These are phyloP conservation scores for Eulithis prunata DNA, from an alignment of 2,888 invertebrate genomes.

Conservation along the genomic window DNA sequence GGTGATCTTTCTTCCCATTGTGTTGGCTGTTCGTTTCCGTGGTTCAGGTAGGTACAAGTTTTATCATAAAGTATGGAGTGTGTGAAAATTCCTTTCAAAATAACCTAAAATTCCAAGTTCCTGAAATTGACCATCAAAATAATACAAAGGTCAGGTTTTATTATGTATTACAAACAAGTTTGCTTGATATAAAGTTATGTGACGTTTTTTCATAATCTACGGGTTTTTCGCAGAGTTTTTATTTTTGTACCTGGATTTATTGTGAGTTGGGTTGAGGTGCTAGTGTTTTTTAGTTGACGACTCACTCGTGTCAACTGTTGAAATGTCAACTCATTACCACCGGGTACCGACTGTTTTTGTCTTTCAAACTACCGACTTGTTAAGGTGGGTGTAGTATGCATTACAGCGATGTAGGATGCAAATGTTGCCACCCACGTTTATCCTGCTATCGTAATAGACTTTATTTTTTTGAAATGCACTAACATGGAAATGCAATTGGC, in stretches of 20 bases:
- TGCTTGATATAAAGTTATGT: no score
- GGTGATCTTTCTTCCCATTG: slow-evolving; percentile 46
- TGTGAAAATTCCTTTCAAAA: no score
- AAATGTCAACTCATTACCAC: slow-evolving; percentile 45
- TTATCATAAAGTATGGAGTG: not conserved
- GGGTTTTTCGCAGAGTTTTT: no score
- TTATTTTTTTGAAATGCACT: slow-evolving; percentile 50
- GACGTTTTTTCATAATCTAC: no score
- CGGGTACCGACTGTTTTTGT: slow-evolving; percentile 33
- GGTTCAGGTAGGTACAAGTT: slow-evolving; percentile 6
- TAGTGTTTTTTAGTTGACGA: no score
- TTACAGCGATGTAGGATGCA: slow-evolving; percentile 59
- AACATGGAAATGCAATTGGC: slow-evolving; percentile 61
- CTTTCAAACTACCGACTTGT: slow-evolving; percentile 41
- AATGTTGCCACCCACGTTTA: slow-evolving; percentile 60
- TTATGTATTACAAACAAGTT: no score
- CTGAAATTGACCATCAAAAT: not conserved
- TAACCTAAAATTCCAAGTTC: no score
- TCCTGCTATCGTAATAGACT: slow-evolving; percentile 55
- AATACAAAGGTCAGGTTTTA: no score
- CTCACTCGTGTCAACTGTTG: not conserved
- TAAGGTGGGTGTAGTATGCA: slow-evolving; percentile 57
- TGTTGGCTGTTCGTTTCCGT: slow-evolving; percentile 32
- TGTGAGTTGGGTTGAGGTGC: no score
- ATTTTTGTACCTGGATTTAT: no score